Percentiles rank a stretch among this genome's conserved stretches.
phyloP scores from a whole-genome alignment of 2,113 vertebrate species.

The Trematomus loennbergii region DNA sequence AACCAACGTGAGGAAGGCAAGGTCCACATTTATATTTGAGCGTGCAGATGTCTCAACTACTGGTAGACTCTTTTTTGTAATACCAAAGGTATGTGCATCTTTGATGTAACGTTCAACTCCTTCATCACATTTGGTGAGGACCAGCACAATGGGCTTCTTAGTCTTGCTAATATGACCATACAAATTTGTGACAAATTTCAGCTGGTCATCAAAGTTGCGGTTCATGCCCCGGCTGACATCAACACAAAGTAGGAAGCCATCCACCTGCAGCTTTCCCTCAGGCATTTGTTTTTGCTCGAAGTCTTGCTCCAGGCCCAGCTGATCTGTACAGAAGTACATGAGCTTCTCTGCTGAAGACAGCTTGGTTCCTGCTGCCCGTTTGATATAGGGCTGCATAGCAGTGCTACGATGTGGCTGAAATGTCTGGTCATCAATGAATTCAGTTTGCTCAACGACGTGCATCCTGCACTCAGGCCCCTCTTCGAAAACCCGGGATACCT shows the following conservation, averaged over 20 bases:
- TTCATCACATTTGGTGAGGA: conserved; percentile 97
- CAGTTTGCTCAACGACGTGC: conserved; percentile 97
- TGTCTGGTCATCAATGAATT: conserved; percentile 98
- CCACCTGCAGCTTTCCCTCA: conserved; percentile 94
- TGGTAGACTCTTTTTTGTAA: conserved; percentile 97
- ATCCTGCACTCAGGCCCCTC: conserved; percentile 92
- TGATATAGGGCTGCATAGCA: conserved; percentile 97
- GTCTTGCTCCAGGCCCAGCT: conserved; percentile 97
- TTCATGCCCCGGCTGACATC: conserved; percentile 99
- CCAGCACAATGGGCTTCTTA: conserved; percentile 94
- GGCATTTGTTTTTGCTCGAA: conserved; percentile 99
- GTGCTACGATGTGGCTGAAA: conserved; percentile 99
- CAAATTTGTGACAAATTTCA: conserved; percentile 95
- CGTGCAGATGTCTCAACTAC: conserved; percentile 97
- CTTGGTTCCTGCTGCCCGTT: conserved; percentile 94
- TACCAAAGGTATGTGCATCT: conserved; percentile 94
- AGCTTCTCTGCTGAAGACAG: conserved; percentile 97
- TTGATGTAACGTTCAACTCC: conserved; percentile 98
- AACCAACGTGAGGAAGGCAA: conserved; percentile 94
- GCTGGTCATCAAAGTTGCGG: conserved; percentile 96
- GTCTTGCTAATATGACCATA: conserved; percentile 95
- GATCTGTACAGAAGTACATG: conserved; percentile 99
- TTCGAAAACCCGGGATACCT: conserved; percentile 91
- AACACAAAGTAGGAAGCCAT: conserved; percentile 94
- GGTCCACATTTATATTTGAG: conserved; percentile 96